phyloP scores from a whole-genome alignment of 2,113 vertebrate species.

The Rattus norvegicus region DNA sequence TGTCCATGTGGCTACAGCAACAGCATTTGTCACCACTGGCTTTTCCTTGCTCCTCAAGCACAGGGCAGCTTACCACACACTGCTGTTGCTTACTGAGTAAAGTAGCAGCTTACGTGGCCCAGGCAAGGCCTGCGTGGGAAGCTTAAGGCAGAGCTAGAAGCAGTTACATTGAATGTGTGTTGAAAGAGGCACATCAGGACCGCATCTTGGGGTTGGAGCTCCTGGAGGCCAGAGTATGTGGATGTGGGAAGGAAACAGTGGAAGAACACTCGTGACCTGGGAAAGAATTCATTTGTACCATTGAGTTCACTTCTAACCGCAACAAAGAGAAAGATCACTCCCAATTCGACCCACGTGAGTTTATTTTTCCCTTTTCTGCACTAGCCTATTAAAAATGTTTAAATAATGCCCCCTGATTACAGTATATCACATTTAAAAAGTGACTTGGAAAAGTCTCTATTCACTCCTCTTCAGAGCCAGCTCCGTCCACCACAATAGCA shows the following conservation, averaged over 20 bases:
- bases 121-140: background rate
- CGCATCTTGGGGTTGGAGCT: background rate
- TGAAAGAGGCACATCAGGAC: background rate
- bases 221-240: background rate
- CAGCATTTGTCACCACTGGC: background rate
- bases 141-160: background rate
- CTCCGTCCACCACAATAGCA: too few relatives aligned
- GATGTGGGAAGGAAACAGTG: background rate
- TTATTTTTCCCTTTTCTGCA: background rate
- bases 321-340: background rate
- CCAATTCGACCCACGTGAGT: too few relatives aligned
- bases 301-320: background rate
- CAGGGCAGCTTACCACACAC: background rate
- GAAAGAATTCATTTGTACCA: background rate
- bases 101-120: background rate
- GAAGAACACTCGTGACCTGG: background rate
- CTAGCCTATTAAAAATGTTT: background rate
- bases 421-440: background rate
- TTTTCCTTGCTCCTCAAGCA: background rate
- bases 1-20: background rate
- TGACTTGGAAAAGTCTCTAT: background rate
- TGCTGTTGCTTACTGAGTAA: background rate
- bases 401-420: background rate
- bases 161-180: background rate
- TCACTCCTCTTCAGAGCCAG: background rate